phyloP scores from a whole-genome alignment of 2,113 vertebrate species.

The Poecile atricapillus region DNA sequence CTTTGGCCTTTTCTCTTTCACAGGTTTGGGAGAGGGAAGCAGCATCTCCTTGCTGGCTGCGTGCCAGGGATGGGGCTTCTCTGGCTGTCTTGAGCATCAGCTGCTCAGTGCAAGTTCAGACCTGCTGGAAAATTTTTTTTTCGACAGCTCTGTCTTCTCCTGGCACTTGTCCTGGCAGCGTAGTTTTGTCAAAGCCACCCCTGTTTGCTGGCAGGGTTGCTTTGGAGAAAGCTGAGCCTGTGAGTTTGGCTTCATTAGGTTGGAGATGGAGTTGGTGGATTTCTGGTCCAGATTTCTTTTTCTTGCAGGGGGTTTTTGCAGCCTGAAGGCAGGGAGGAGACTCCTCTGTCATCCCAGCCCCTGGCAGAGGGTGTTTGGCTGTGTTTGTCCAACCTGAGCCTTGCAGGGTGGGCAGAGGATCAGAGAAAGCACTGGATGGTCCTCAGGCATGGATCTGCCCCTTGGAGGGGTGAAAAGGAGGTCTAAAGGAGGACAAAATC shows the following conservation, averaged over 20 bases:
- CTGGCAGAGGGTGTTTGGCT: background rate
- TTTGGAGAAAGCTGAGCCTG: background rate
- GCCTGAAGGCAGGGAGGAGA: background rate
- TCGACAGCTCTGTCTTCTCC: background rate
- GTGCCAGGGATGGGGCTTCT: background rate
- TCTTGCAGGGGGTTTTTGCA: background rate
- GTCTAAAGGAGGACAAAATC: background rate
- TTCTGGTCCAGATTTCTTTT: background rate
- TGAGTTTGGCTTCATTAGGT: background rate
- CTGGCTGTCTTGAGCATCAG: conserved; percentile 16
- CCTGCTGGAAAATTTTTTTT: background rate
- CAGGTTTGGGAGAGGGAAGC: conserved; percentile 16
- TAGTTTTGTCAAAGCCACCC: background rate
- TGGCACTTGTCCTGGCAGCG: background rate
- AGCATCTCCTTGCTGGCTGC: background rate
- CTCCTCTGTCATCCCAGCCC: rapidly evolving
- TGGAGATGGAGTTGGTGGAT: background rate
- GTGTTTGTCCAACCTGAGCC: background rate
- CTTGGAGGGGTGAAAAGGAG: background rate
- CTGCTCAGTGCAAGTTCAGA: conserved; percentile 22
- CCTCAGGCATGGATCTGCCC: background rate
- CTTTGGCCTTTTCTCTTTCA: conserved; percentile 14
- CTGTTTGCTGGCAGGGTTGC: background rate
- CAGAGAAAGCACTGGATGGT: background rate
- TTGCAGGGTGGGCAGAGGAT: background rate